phyloP scores from a whole-genome alignment of 1,140 invertebrate species.

The Eurosta solidaginis region DNA sequence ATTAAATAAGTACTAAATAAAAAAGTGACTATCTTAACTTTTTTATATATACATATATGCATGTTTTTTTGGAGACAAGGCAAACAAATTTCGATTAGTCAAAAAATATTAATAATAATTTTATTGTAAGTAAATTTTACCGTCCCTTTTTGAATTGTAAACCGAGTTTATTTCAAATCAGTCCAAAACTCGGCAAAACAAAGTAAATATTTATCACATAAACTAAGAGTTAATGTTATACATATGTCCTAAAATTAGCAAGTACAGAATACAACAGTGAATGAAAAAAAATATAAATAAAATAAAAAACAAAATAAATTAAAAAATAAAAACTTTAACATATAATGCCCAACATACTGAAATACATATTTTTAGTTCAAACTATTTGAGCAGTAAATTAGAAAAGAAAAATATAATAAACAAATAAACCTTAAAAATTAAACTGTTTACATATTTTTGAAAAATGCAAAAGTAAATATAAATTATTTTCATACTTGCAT shows the following conservation, averaged over 20 bases:
- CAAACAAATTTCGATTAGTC: too few species aligned
- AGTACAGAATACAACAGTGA: neutral
- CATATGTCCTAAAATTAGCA: neutral
- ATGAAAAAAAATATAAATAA: neutral
- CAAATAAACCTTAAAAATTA: neutral
- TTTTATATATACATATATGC: too few species aligned
- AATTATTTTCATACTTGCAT: slow-evolving; percentile 28
- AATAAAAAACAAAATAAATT: neutral
- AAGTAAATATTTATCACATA: slow-evolving; percentile 6
- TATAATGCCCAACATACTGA: neutral
- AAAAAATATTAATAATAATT: slow-evolving; percentile 12
- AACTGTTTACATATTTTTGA: neutral
- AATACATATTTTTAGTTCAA: neutral
- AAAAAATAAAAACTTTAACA: neutral
- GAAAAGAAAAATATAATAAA: neutral
- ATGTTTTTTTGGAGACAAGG: too few species aligned
- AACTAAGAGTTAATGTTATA: slow-evolving; percentile 3
- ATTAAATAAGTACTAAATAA: too few species aligned
- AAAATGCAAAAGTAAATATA: neutral
- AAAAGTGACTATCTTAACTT: too few species aligned
- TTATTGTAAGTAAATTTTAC: slow-evolving; percentile 28
- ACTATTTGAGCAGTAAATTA: neutral
- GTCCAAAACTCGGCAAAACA: slow-evolving; percentile 11
- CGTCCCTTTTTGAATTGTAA: slow-evolving; percentile 22
- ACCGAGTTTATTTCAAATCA: slow-evolving; percentile 13